Conservation (phyloP, 2,888 invertebrate genomes). For the Cerastoderma edule region DNA sequence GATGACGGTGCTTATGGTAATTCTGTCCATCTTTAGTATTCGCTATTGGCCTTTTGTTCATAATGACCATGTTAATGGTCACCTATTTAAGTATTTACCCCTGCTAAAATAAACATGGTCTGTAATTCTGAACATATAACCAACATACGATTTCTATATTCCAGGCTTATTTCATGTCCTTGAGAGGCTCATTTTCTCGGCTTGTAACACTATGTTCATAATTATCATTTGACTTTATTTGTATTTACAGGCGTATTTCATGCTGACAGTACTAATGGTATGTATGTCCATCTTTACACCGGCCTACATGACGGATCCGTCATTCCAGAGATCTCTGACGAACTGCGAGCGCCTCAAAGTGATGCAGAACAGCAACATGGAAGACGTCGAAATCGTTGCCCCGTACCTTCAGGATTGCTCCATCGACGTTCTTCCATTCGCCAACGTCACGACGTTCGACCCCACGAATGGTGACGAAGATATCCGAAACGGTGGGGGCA, state of each 20-base stretch:
- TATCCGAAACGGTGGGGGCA: background rate
- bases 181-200: too few species aligned
- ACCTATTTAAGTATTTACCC: too few species aligned
- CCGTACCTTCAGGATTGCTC: background rate
- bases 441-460: constrained; percentile 17
- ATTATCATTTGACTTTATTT: too few species aligned
- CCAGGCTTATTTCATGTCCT: too few species aligned
- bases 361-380: constrained; percentile 46
- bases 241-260: constrained; percentile 46
- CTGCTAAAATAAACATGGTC: too few species aligned
- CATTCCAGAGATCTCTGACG: constrained; percentile 50
- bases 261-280: constrained; percentile 35
- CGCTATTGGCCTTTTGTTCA: too few species aligned
- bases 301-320: constrained; percentile 44
- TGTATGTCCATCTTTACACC: constrained; percentile 42
- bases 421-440: constrained; percentile 6
- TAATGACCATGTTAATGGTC: too few species aligned
- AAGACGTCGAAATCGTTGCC: constrained; percentile 26
- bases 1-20: too few species aligned
- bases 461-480: background rate
- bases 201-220: too few species aligned
- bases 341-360: constrained; percentile 55
- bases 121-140: too few species aligned
- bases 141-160: too few species aligned
- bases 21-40: too few species aligned